Evolutionary conservation across 2,888 invertebrate species (phyloP), one percentile per base, ranked within the genome.

Genomic region (Synergus umbraculus): DNA sequence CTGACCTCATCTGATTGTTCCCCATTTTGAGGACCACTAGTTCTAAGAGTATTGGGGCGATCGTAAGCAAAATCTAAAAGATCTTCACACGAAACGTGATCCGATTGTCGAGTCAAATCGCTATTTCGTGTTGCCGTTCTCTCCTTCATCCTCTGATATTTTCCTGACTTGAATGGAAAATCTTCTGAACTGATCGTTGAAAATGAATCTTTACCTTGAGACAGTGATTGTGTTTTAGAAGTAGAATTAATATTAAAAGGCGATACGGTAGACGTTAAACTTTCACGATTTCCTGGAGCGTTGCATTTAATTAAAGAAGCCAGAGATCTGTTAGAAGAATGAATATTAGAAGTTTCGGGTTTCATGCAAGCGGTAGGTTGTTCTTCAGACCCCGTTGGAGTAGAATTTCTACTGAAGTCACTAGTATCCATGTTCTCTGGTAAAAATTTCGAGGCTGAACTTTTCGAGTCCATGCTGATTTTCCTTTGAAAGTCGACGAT

Each of bases 21-120:
- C 0, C 92, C 97, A 15, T 96, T 95, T 15, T 97, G 97, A 7
- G 96, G 94, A 73, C 97, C 96, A 65, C 96, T 94, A 0, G 97
- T 97, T 86, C 96, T 88, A 41, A 92, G 89, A 2, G 92, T 90
- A 83, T 93, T 96, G 0, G 97, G 97, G 83, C 96, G 96, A 85
- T 96, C 95, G 90, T 96, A 96, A 0, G 97, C 96, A 89, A 98
- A 98, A 90, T 98, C 97, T 78, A 98, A 92, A 79, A 98, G 93
- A 93, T 98, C 98, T 91, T 98, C 98, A 87, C 97, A 98, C 73
- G 97, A 97, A 0, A 98, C 98, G 86, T 97, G 96, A 89, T 97
- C 97, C 69, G 95, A 90, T 77, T 91, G 91, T 18, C 91, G 86
- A 9, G 89, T 89, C 0, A 90, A 64, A 67, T 90, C 91, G 69